Evolutionary conservation across 2,797 vertebrate species (phyloP).

Genomic region (Leuciscus waleckii): DNA sequence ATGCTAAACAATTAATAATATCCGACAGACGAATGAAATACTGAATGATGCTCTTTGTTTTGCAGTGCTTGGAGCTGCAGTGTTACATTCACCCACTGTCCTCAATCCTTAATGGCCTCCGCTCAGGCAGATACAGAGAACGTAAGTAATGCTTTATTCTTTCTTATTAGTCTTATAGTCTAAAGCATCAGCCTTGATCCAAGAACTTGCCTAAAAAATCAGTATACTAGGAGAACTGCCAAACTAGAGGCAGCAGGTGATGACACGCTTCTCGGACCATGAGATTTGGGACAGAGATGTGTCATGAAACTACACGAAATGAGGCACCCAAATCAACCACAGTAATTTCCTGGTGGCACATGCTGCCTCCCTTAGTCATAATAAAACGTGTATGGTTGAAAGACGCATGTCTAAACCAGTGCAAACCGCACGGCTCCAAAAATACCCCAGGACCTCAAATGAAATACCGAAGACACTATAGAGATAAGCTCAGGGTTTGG

Average conservation of each 20-base stretch:
- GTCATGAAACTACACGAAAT: conserved; percentile 54
- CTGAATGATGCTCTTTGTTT: conserved; percentile 57
- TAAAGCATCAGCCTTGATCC: background rate
- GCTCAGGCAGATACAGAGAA: conserved; percentile 82
- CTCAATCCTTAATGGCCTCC: conserved; percentile 81
- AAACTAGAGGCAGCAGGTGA: conserved; percentile 44
- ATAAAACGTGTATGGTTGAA: conserved; percentile 41
- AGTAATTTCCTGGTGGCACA: conserved; percentile 61
- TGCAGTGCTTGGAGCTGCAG: conserved; percentile 80
- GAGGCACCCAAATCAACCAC: conserved; percentile 62
- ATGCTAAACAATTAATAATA: conserved; percentile 15
- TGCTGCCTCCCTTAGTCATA: conserved; percentile 39
- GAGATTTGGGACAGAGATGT: conserved; percentile 62
- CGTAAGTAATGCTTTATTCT: conserved; percentile 72
- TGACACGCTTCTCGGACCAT: conserved; percentile 45
- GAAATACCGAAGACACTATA: conserved; percentile 18
- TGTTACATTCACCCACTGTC: conserved; percentile 84
- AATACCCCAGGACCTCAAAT: conserved; percentile 1
- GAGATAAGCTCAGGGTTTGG: background rate
- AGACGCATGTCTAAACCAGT: background rate
- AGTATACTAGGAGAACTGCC: conserved; percentile 27
- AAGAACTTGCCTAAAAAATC: background rate
- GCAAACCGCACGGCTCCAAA: conserved; percentile 38
- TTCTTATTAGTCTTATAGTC: conserved; percentile 32
- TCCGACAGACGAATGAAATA: conserved; percentile 1